These are phyloP conservation scores for Acipenser ruthenus DNA, from an alignment of 2,797 vertebrate genomes.

Conservation along the genomic window DNA sequence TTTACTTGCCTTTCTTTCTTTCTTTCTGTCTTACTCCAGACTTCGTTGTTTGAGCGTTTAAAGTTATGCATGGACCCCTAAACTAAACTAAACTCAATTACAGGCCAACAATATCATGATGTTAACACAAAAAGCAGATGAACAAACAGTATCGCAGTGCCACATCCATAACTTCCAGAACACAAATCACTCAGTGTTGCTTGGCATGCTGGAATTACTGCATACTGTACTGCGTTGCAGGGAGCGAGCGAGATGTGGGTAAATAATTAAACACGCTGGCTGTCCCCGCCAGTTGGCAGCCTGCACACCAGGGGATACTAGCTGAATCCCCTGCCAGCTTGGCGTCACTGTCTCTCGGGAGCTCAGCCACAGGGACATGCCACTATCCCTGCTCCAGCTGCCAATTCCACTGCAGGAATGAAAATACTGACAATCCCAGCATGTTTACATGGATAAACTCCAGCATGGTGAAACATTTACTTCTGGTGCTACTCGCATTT, in stretches of 20 bases:
- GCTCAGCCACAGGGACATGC: slow-evolving; percentile 18
- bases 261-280: neutral
- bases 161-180: too few species aligned
- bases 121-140: too few species aligned
- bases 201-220: too few species aligned
- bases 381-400: slow-evolving; percentile 10
- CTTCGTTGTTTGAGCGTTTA: too few species aligned
- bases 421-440: slow-evolving; percentile 3
- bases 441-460: neutral
- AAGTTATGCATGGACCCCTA: too few species aligned
- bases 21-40: too few species aligned
- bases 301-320: slow-evolving; percentile 12
- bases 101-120: too few species aligned
- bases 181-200: too few species aligned
- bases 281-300: slow-evolving; percentile 16
- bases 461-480: neutral
- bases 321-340: slow-evolving; percentile 9
- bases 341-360: slow-evolving; percentile 15
- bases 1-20: too few species aligned
- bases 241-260: neutral
- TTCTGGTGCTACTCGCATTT: neutral
- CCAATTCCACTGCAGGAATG: slow-evolving; percentile 18
- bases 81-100: too few species aligned
- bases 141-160: too few species aligned
- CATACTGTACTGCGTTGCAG: too few species aligned